These are phyloP conservation scores for Nibea coibor DNA, from an alignment of 2,113 vertebrate genomes.

Conservation along the genomic window DNA sequence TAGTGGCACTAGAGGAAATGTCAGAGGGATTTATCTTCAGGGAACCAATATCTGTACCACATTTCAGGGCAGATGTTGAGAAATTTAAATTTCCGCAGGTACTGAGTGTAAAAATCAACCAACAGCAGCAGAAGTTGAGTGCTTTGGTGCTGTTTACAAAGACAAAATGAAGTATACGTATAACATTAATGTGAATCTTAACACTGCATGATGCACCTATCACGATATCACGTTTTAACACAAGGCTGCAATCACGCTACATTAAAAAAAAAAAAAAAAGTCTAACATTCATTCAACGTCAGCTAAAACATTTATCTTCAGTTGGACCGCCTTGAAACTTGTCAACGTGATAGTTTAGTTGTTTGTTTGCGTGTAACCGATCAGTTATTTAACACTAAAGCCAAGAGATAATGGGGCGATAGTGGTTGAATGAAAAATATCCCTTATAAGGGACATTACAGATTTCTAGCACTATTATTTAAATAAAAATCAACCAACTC, in stretches of 20 bases:
- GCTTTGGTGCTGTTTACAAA: constrained; percentile 76
- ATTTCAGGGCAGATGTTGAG: background rate
- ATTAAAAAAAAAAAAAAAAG: background rate
- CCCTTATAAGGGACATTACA: background rate
- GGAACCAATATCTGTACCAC: constrained; percentile 41
- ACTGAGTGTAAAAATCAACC: constrained; percentile 66
- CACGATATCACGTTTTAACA: too few relatives aligned
- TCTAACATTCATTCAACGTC: too few relatives aligned
- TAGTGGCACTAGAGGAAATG: too few relatives aligned
- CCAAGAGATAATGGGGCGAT: background rate
- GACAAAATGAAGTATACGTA: constrained; percentile 69
- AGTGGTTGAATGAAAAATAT: background rate
- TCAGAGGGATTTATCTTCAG: too few relatives aligned
- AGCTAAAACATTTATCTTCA: background rate
- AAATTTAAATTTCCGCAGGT: too few relatives aligned
- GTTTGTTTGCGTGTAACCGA: background rate
- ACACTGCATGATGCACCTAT: too few relatives aligned
- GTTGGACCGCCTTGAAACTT: background rate
- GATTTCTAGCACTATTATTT: background rate
- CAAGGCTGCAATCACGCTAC: background rate
- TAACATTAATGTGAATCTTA: too few relatives aligned
- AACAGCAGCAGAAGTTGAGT: constrained; percentile 64
- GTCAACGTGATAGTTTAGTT: background rate
- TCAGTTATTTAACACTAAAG: background rate
- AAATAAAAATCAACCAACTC: too few relatives aligned